Evolutionary conservation across 2,888 invertebrate genomes (phyloP).

Genomic region (Fragum sueziense): DNA sequence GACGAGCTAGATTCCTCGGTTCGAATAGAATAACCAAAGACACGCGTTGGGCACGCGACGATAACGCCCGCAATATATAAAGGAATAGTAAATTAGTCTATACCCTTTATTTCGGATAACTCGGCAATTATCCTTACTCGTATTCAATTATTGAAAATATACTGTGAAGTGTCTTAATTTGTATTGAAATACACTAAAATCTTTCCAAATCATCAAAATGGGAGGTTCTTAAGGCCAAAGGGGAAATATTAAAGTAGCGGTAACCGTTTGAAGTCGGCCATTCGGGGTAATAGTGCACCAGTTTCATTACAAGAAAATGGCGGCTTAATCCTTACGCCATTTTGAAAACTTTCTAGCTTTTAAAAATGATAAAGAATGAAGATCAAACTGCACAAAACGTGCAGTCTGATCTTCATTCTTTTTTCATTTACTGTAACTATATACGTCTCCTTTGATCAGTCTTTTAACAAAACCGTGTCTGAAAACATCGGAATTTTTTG

Average conservation of each 20-base stretch:
- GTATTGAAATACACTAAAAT: slow-evolving; percentile 20
- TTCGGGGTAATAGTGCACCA: slow-evolving; percentile 11
- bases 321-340: not conserved
- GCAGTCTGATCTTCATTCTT: not conserved
- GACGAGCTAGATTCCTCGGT: slow-evolving; percentile 1
- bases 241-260: slow-evolving; percentile 14
- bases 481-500: too few species aligned
- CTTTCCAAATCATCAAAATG: slow-evolving; percentile 6
- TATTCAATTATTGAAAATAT: slow-evolving; percentile 9
- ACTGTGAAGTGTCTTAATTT: slow-evolving; percentile 19
- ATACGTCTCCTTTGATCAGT: too few species aligned
- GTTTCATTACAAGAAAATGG: slow-evolving; percentile 25
- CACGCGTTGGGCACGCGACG: slow-evolving; percentile 21
- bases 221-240: slow-evolving; percentile 7
- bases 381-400: not conserved
- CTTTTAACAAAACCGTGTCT: too few species aligned
- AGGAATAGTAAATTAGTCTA: slow-evolving; percentile 25
- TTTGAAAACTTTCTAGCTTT: not conserved
- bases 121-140: not conserved
- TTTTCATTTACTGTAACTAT: too few species aligned
- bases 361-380: not conserved
- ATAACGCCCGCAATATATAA: slow-evolving; percentile 23
- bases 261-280: slow-evolving; percentile 10
- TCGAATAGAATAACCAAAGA: slow-evolving; percentile 3
- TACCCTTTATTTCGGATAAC: slow-evolving; percentile 8